These are phyloP conservation scores for Gymnoscelis rufifasciata DNA, from an alignment of 2,888 invertebrate species.

Conservation along the genomic window DNA sequence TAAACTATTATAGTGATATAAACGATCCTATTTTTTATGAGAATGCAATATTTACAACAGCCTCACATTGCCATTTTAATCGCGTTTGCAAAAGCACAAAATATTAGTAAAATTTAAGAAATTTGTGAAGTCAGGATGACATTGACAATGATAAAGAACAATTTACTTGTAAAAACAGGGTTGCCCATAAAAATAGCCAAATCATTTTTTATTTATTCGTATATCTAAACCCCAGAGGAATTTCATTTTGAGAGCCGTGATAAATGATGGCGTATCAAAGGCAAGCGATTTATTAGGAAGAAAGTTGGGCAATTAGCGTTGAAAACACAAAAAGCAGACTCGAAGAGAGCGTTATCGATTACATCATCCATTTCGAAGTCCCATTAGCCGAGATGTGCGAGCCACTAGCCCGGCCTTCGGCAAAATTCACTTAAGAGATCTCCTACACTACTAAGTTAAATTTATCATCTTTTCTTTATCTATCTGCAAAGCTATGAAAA, in stretches of 20 bases:
- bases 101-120: no score
- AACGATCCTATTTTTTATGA: background rate
- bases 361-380: slow-evolving; percentile 54
- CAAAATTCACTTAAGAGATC: slow-evolving; percentile 5
- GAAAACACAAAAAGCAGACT: slow-evolving; percentile 60
- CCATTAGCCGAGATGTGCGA: slow-evolving; percentile 45
- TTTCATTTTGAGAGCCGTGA: slow-evolving; percentile 35
- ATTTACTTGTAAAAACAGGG: slow-evolving; percentile 24
- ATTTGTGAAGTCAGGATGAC: no score
- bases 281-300: slow-evolving; percentile 52
- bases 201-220: slow-evolving; percentile 35
- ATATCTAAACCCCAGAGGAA: slow-evolving; percentile 31
- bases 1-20: slow-evolving; percentile 11
- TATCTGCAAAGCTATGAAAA: slow-evolving; percentile 7
- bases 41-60: no score
- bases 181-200: slow-evolving; percentile 27
- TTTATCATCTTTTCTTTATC: slow-evolving; percentile 18
- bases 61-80: no score
- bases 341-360: slow-evolving; percentile 51
- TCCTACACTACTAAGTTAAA: background rate
- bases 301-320: slow-evolving; percentile 60
- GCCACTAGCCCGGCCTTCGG: slow-evolving; percentile 14
- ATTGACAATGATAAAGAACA: no score
- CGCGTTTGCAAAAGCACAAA: no score
- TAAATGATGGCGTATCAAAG: slow-evolving; percentile 55